Conservation (phyloP, 2,888 invertebrate species). For the Adelognathus sp. region DNA sequence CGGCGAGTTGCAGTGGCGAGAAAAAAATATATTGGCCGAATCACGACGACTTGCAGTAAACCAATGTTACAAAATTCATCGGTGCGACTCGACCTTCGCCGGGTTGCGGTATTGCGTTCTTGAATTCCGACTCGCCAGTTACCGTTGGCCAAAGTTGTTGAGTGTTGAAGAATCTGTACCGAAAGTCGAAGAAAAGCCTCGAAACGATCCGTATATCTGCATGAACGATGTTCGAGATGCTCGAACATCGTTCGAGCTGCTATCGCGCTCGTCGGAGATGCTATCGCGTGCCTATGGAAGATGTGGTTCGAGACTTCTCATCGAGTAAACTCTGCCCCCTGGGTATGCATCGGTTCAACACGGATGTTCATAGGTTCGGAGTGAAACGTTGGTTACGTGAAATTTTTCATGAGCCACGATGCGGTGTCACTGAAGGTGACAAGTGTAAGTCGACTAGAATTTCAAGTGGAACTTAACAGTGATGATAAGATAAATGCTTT, state of each 20-base stretch:
- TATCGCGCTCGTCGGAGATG: conserved; percentile 37
- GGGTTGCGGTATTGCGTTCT: conserved; percentile 3
- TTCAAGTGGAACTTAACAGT: no score
- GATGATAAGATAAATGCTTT: no score
- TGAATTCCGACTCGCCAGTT: not conserved
- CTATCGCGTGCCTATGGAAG: conserved; percentile 31
- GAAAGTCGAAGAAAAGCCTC: not conserved
- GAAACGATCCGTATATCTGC: no score
- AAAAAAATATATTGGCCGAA: conserved; percentile 64
- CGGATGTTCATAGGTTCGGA: conserved; percentile 55
- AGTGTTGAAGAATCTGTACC: not conserved
- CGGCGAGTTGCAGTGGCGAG: not conserved
- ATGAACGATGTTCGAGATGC: conserved; percentile 18
- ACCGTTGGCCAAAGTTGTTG: not conserved
- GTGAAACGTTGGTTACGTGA: conserved; percentile 50
- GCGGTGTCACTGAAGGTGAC: not conserved
- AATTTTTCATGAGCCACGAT: not conserved
- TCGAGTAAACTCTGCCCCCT: not conserved
- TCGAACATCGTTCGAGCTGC: conserved; percentile 40
- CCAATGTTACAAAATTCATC: conserved; percentile 2
- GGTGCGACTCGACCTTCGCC: conserved; percentile 27
- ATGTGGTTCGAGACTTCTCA: conserved; percentile 6
- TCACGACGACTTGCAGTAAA: conserved; percentile 76
- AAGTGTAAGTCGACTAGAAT: not conserved
- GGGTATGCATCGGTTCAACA: conserved; percentile 49